phyloP scores from a whole-genome alignment of 2,113 vertebrate genomes.

The Mustelus asterias region DNA sequence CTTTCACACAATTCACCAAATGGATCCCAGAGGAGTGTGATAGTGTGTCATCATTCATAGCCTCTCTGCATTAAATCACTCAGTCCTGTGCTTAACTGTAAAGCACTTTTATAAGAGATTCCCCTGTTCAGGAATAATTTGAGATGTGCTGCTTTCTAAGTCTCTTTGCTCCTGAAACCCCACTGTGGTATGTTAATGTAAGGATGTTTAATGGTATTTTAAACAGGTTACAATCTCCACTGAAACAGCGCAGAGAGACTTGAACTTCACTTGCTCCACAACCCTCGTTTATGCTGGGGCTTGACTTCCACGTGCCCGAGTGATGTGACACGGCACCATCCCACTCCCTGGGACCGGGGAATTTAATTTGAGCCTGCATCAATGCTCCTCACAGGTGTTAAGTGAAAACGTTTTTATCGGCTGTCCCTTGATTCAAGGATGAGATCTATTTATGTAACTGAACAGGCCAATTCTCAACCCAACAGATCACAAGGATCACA shows the following conservation, averaged over 20 bases:
- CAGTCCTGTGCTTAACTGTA: background rate
- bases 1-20: background rate
- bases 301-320: background rate
- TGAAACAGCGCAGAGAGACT: background rate
- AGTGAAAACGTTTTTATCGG: background rate
- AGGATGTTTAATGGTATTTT: background rate
- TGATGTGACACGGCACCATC: background rate
- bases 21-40: background rate
- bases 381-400: background rate
- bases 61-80: constrained; percentile 17
- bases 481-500: too few species aligned
- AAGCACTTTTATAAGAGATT: background rate
- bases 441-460: too few species aligned
- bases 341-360: background rate
- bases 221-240: background rate
- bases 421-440: background rate
- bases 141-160: background rate
- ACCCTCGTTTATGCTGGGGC: background rate
- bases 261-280: background rate
- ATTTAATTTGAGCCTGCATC: background rate
- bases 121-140: background rate
- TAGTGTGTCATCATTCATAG: background rate
- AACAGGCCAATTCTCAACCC: too few species aligned
- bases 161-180: background rate
- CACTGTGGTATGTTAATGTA: background rate